Conservation (phyloP, 1,140 invertebrate genomes). For the Lepidostoma basale region DNA sequence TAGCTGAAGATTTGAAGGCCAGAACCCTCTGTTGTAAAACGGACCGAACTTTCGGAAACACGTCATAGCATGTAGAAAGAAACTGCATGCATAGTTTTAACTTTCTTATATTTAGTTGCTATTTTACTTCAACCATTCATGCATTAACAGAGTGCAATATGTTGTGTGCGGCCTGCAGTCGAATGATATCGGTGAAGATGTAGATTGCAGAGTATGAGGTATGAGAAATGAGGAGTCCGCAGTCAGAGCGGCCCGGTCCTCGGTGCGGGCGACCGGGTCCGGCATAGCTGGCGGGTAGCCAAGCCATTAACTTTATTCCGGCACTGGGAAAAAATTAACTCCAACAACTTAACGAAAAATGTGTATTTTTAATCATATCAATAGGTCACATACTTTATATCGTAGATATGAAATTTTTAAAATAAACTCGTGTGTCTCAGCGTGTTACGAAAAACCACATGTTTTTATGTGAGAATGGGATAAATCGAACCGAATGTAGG, state of each 20-base stretch:
- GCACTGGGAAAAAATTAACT: conserved; percentile 36
- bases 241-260: background rate
- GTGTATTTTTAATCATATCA: conserved; percentile 34
- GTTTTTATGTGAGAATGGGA: no score
- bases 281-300: conserved; percentile 26
- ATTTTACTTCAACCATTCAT: no score
- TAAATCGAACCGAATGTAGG: no score
- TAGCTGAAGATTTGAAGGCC: no score
- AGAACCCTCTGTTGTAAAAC: no score
- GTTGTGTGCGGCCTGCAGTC: background rate
- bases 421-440: no score
- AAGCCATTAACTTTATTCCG: conserved; percentile 45
- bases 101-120: no score
- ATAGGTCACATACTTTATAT: conserved; percentile 18
- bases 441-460: no score
- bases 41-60: no score
- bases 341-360: conserved; percentile 27
- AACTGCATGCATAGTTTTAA: no score
- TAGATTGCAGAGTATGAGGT: background rate
- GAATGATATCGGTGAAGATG: background rate
- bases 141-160: no score
- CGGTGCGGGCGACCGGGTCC: background rate
- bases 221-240: background rate
- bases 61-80: no score
- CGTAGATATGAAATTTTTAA: background rate